Base-by-base conservation (phyloP, 2,797 vertebrate genomes). In the Amniataba percoides region DNA sequence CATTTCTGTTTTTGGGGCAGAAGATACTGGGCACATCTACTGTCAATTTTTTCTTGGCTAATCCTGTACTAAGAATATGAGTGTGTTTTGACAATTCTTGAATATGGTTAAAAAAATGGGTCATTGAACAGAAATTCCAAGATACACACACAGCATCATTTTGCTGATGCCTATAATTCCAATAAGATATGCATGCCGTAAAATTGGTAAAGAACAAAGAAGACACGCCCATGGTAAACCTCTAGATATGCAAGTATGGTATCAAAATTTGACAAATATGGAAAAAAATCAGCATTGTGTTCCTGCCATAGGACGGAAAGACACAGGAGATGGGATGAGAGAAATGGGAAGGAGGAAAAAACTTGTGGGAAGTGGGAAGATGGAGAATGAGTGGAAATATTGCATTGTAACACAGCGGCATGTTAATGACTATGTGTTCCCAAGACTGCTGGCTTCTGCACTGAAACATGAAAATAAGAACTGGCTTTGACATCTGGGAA, bases 401-500 rank as follows among this genome's bases (percentile, higher is more conserved):
- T 23, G 73, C 57, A 75, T 77, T 81, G 77, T 69, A 80, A 80
- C 57, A 85, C 59, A 78, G 73, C 40, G 15, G 78, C 78, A 90
- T 91, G 81, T 67, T 88, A 93, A 93, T 92, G 77, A 91, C 60
- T 82, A 5, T 62, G 64, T 69, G 52, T 83, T 87, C 75, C 74
- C 74, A 64, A 61, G 76, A 85, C 81, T 81, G 66, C 71, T 81
- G 70, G 77, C 72, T 88, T 71, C 80, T 80, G 72, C 76, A 74
- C 78, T 83, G 81, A 90, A 82, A 91, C 78, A 90, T 87, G 85
- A 87, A 90, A 83, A 87, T 80, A 71, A 81, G 79, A 82, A 79
- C 78, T 66, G 83, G 85, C 73, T 77, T 73, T 87, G 87, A 89
- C 90, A 91, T 88, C 82, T 89, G 89, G 89, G 84, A 85, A 88